Evolutionary conservation across 2,888 invertebrate genomes (phyloP), one percentile per base, ranked within the genome.

Genomic region (Drosophila borealis): DNA sequence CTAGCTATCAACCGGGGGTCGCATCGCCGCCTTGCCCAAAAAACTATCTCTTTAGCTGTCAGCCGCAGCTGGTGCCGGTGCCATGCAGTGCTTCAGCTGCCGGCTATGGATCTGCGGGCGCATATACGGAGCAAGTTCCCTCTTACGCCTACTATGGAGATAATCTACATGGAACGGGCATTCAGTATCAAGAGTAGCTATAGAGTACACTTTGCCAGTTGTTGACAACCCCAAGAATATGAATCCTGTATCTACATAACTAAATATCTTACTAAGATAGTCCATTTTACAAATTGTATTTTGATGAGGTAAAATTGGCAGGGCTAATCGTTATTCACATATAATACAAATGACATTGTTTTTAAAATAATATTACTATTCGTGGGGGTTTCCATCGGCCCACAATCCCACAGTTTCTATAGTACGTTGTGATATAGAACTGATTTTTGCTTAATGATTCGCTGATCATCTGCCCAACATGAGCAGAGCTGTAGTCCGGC

Each of bases 41-140:
- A 33, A 90, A 82, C 66, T 89, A 89, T 25, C 50, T 90, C 46
- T 89, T 89, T 55, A 90, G 89, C 68, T 90, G 90, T 55, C 83
- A 83, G 42, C 90, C 90, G 5, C 80, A 78, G n/a, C 59, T 90
- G 56, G 66, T 74, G 13, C 86, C 81, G 2, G 88, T 76, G 10
- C 86, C 90, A 3, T 89, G 83, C 39, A 59, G 49, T 54, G 79
- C 55, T 25, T 57, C 74, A 60, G 55, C 51, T 9, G 36, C 67
- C n/a, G 46, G 51, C 42, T 78, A 76, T 13, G 76, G 70, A n/a
- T 80, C 79, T 4, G 46, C 80, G 3, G 73, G 80, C 10, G 81
- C 89, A 25, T 84, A 88, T 46, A 74, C 64, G 11, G 73, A 76
- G 34, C 56, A 63, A 25, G 21, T 71, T 36, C 84, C 81, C 19